phyloP scores from a whole-genome alignment of 2,113 vertebrate species.

The Mesembrinibis cayennensis region DNA sequence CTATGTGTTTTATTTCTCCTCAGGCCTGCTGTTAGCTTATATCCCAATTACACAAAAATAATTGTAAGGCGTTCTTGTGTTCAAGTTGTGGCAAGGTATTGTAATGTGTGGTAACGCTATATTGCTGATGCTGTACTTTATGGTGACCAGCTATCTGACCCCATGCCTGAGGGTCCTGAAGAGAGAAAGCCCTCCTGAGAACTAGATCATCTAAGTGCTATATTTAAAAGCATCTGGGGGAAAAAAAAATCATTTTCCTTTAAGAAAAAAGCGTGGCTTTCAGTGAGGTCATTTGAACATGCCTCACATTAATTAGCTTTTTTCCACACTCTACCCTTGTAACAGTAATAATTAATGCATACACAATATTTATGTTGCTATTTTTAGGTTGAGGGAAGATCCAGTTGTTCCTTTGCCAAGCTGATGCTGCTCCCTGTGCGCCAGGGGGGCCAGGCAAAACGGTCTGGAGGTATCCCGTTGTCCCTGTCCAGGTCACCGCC shows the following conservation, averaged over 20 bases:
- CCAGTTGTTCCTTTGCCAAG: not conserved
- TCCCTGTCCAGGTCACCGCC: not conserved
- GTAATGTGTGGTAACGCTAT: not conserved
- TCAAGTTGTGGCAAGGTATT: not conserved
- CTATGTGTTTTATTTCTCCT: not conserved
- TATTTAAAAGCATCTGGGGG: not conserved
- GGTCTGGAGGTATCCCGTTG: not conserved
- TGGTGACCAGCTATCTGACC: not conserved
- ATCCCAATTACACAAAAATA: not conserved
- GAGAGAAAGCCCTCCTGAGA: not conserved
- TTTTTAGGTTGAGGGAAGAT: conserved; percentile 23
- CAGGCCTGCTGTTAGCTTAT: not conserved
- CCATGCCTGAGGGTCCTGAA: not conserved
- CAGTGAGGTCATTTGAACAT: not conserved
- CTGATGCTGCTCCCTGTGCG: not conserved
- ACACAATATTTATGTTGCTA: not conserved
- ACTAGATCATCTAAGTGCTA: not conserved
- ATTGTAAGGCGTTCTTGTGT: not conserved
- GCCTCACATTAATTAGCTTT: not conserved
- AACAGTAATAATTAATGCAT: not conserved
- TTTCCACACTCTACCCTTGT: not conserved
- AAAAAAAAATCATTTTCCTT: not conserved
- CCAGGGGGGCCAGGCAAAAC: not conserved
- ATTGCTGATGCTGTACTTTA: not conserved
- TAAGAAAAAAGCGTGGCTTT: not conserved